Conservation (phyloP, 1,140 invertebrate genomes). For the Meloidogyne exigua region DNA sequence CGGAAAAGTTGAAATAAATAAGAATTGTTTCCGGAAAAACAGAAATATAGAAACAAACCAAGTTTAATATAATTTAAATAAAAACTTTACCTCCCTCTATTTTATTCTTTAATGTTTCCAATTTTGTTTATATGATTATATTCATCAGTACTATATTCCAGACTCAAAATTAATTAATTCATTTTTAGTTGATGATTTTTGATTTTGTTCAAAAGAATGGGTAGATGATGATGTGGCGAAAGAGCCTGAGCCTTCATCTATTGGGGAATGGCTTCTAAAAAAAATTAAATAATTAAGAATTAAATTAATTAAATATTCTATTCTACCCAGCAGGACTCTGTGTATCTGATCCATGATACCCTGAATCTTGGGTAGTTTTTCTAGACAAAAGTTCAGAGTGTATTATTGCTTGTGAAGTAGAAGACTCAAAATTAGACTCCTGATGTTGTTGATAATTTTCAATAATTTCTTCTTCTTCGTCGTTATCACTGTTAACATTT, state of each 20-base stretch:
- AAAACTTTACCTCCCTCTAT: no score
- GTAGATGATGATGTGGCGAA: not conserved
- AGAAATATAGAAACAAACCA: no score
- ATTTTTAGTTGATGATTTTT: not conserved
- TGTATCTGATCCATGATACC: constrained; percentile 24
- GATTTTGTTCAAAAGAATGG: not conserved
- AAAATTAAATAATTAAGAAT: not conserved
- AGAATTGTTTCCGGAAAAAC: no score
- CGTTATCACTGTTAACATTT: constrained; percentile 22
- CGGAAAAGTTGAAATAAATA: no score
- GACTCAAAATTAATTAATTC: not conserved
- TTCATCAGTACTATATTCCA: not conserved
- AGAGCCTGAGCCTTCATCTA: not conserved
- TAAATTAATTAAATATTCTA: not conserved
- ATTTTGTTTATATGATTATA: not conserved
- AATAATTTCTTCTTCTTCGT: constrained; percentile 3
- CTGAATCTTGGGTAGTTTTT: constrained; percentile 22
- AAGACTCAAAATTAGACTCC: not conserved
- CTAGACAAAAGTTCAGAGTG: not conserved
- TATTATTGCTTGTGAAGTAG: not conserved
- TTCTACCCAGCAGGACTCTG: constrained; percentile 18
- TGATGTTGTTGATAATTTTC: not conserved
- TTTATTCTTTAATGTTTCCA: no score
- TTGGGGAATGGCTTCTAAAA: not conserved
- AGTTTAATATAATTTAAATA: no score